Conservation (phyloP, 2,113 vertebrate genomes). For the Sphyrna mokarran region DNA sequence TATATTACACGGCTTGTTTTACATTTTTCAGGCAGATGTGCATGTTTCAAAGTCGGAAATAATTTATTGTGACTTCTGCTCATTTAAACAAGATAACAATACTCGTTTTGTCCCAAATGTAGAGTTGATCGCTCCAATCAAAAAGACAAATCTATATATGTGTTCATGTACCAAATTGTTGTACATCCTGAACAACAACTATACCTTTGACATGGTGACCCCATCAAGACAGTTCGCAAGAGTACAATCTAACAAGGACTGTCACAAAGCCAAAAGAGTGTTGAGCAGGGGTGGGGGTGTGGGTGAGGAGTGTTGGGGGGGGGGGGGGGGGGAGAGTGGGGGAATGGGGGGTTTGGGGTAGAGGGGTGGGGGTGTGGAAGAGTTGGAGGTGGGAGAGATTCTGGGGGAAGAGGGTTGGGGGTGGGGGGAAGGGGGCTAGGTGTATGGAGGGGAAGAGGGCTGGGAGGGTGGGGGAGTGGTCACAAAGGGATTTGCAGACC, state of each 20-base stretch:
- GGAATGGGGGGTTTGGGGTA: no score
- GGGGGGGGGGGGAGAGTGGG: no score
- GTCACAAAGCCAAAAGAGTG: background rate
- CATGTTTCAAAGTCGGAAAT: background rate
- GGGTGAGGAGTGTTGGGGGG: no score
- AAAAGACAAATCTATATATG: background rate
- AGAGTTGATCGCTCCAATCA: background rate
- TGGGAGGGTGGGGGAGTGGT: no score
- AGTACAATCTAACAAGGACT: background rate
- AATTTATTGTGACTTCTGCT: background rate
- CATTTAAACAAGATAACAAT: background rate
- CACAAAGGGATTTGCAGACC: background rate
- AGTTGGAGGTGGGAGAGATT: no score
- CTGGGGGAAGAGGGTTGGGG: no score
- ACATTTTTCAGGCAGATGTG: slow-evolving; percentile 15
- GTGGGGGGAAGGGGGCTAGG: no score
- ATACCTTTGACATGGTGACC: background rate
- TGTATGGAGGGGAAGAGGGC: no score
- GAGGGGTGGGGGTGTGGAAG: no score
- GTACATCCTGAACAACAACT: background rate
- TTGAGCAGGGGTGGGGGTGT: no score
- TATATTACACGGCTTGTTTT: background rate
- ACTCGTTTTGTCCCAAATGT: background rate
- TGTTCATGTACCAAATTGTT: background rate
- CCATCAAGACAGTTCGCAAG: background rate